These are phyloP conservation scores for Enteromius mattozi DNA, from an alignment of 2,797 vertebrate genomes.

Conservation along the genomic window DNA sequence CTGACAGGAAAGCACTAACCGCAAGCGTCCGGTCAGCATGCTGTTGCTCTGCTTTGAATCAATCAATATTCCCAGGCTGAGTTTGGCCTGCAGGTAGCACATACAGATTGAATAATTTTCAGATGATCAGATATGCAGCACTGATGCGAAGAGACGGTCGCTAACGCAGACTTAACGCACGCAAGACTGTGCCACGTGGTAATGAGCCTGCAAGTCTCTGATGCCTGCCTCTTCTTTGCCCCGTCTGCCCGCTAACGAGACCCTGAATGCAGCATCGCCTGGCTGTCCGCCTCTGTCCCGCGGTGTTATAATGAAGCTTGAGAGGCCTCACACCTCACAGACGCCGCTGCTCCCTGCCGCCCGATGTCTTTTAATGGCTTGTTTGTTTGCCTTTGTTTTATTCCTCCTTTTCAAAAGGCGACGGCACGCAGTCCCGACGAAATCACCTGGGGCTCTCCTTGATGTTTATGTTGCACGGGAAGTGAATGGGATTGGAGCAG, in stretches of 20 bases:
- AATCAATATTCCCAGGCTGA: conserved; percentile 34
- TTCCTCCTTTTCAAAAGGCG: conserved; percentile 43
- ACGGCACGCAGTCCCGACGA: conserved; percentile 29
- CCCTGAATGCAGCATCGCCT: conserved; percentile 55
- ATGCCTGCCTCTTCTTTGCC: conserved; percentile 53
- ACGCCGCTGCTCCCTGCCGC: conserved; percentile 13
- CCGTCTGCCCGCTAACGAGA: conserved; percentile 62
- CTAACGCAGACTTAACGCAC: neutral
- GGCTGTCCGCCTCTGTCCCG: conserved; percentile 39
- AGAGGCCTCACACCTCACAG: conserved; percentile 52
- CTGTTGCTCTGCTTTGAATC: conserved; percentile 24
- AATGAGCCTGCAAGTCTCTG: conserved; percentile 59
- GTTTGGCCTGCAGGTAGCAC: conserved; percentile 27
- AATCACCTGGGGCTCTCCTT: conserved; percentile 51
- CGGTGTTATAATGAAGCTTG: conserved; percentile 55
- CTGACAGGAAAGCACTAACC: conserved; percentile 43
- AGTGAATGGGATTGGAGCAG: conserved; percentile 54
- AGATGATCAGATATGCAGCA: conserved; percentile 44
- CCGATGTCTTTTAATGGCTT: conserved; percentile 61
- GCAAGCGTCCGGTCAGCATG: conserved; percentile 26
- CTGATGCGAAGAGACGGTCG: conserved; percentile 32
- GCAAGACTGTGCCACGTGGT: conserved; percentile 22
- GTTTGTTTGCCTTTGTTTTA: conserved; percentile 56
- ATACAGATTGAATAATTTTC: conserved; percentile 42
- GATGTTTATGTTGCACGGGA: conserved; percentile 45